Conservation (phyloP, 2,797 vertebrate genomes). For the Miichthys miiuy region DNA sequence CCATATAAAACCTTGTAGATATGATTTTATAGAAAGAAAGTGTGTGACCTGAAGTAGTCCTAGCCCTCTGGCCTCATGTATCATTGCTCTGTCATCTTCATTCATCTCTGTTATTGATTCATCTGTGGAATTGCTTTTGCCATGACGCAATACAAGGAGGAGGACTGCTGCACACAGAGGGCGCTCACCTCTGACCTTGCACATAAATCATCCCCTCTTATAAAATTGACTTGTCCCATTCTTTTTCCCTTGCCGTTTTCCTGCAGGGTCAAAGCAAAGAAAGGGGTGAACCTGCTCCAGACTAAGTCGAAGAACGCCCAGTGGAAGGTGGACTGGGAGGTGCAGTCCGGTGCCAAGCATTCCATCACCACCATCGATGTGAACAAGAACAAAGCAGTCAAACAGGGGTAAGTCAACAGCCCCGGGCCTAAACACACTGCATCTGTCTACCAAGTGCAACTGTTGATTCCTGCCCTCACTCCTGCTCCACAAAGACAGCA, state of each 20-base stretch:
- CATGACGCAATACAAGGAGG: conserved; percentile 58
- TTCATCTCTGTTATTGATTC: conserved; percentile 76
- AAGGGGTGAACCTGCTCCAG: conserved; percentile 94
- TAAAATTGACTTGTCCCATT: conserved; percentile 57
- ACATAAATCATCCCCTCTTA: conserved; percentile 70
- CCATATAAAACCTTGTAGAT: conserved; percentile 6
- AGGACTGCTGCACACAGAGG: conserved; percentile 40
- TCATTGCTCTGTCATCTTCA: conserved; percentile 61
- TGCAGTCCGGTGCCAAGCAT: conserved; percentile 95
- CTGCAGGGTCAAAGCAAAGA: conserved; percentile 97
- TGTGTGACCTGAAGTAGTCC: conserved; percentile 41
- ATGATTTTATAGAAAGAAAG: conserved; percentile 37
- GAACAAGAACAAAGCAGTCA: conserved; percentile 85
- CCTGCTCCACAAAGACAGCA: not conserved
- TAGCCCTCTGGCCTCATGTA: conserved; percentile 48
- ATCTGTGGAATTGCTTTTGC: conserved; percentile 75
- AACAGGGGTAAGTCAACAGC: conserved; percentile 86
- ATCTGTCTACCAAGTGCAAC: conserved; percentile 39
- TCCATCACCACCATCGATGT: conserved; percentile 95
- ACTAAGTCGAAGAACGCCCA: conserved; percentile 91
- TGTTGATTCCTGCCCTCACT: conserved; percentile 32
- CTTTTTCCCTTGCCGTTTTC: conserved; percentile 27
- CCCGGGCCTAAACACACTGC: conserved; percentile 43
- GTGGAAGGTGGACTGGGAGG: conserved; percentile 95
- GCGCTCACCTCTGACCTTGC: conserved; percentile 61